Conservation (phyloP, 2,888 invertebrate species). For the Eulithis testata region DNA sequence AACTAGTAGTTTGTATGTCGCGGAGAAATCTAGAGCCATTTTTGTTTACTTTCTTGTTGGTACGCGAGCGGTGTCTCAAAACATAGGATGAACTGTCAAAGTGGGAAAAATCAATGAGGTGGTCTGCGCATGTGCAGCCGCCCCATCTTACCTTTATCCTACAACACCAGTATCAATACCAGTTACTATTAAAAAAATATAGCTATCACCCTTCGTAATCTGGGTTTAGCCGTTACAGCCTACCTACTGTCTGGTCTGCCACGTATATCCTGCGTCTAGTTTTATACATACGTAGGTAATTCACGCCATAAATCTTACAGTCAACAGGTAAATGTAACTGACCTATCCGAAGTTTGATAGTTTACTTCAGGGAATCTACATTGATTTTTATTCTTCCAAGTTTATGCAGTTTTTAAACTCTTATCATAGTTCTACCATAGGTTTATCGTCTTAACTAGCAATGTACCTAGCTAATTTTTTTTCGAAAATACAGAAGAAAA, state of each 20-base stretch:
- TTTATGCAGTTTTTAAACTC: too few relatives aligned
- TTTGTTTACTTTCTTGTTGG: conserved; percentile 76
- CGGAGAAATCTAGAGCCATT: conserved; percentile 94
- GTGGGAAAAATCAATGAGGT: conserved; percentile 79
- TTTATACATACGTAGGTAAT: conserved; percentile 24
- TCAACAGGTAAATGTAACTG: conserved; percentile 39
- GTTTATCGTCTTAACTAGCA: too few relatives aligned
- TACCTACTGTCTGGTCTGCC: conserved; percentile 8
- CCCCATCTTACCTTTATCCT: conserved; percentile 47
- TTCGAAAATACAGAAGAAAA: too few relatives aligned
- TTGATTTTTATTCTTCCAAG: too few relatives aligned
- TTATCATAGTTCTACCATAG: too few relatives aligned
- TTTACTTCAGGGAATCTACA: conserved; percentile 14
- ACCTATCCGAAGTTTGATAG: conserved; percentile 38
- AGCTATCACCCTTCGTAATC: conserved; percentile 27
- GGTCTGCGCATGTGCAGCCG: conserved; percentile 74
- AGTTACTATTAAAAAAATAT: conserved; percentile 25
- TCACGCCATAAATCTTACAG: conserved; percentile 29
- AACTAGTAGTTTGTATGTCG: conserved; percentile 94
- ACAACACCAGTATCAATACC: conserved; percentile 17
- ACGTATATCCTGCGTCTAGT: conserved; percentile 21
- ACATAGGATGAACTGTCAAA: conserved; percentile 81
- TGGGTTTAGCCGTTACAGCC: conserved; percentile 33
- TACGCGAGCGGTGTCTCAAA: conserved; percentile 73
- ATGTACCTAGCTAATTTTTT: too few relatives aligned